These are phyloP conservation scores for Chalcis sispes DNA, from an alignment of 2,888 invertebrate genomes.

Conservation along the genomic window DNA sequence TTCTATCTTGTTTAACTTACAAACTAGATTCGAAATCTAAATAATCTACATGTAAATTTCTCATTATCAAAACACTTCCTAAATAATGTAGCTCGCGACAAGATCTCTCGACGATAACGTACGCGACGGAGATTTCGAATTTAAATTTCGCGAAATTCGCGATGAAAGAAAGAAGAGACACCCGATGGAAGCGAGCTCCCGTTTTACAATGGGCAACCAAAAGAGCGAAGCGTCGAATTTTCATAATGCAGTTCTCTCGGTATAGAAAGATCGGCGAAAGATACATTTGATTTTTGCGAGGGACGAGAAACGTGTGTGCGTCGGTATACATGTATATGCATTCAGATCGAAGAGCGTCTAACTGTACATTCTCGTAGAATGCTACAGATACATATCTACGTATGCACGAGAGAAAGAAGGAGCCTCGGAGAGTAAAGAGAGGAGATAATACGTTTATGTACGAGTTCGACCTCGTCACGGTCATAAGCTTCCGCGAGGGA, in stretches of 20 bases:
- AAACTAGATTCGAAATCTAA: too few species aligned
- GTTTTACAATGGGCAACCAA: not conserved
- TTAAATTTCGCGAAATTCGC: too few species aligned
- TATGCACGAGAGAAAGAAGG: not conserved
- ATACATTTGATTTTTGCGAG: slow-evolving; percentile 41
- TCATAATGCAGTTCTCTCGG: slow-evolving; percentile 26
- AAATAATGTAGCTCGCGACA: too few species aligned
- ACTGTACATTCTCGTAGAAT: slow-evolving; percentile 47
- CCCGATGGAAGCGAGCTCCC: not conserved
- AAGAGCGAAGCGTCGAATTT: not conserved
- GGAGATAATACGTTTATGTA: too few species aligned
- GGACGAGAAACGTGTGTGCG: not conserved
- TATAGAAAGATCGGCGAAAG: slow-evolving; percentile 5
- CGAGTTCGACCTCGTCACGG: slow-evolving; percentile 60
- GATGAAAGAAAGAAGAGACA: too few species aligned
- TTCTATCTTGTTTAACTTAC: too few species aligned
- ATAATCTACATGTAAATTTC: too few species aligned
- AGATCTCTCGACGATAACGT: too few species aligned
- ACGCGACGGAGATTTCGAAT: too few species aligned
- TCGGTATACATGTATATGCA: slow-evolving; percentile 4
- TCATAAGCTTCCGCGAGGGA: slow-evolving; percentile 44
- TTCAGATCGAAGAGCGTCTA: slow-evolving; percentile 15
- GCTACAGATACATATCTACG: slow-evolving; percentile 44
- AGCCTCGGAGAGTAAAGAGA: slow-evolving; percentile 6
- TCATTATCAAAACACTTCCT: too few species aligned